Evolutionary conservation across 1,140 invertebrate species (phyloP), one percentile per base, ranked within the genome.

Genomic region (Drosophila kepulauana): DNA sequence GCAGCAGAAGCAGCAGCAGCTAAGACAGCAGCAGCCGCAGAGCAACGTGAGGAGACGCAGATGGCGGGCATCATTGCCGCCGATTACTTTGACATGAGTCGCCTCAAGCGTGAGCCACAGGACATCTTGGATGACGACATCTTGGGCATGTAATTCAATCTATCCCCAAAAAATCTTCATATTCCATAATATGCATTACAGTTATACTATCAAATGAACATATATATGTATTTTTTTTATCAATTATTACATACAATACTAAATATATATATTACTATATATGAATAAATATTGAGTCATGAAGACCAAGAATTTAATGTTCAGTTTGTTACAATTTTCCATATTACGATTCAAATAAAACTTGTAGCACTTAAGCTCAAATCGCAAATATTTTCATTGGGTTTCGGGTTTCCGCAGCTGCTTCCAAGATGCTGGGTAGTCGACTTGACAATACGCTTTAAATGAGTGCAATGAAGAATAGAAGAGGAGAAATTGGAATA

Each of bases 51-150:
- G 8, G 15, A 67, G 1, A 10, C 64, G 1, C 61, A 79, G 45
- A 82, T 46, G 3, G 82, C 82, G 1, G 79, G 79, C 76, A 79
- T 66, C 8, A 87, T 87, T 54, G 82, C 79, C 5, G 82, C 82
- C 15, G 82, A 87, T 25, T 77, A 87, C 16, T 87, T 79, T 3
- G 56, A 71, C 5, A 52, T 87, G 41, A 41, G 38, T 33, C 52
- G 48, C 35, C 49, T 86, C 0, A 86, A 86, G 51, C 82, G 75
- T 1, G 82, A 86, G 61, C 82, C 82, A 0, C 54, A 63, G 64
- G 79, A 87, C 35, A n/a, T n/a, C 6, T 11, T 49, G 13, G 81
- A 85, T 2, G 79, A 73, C 11, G 68, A 66, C 2, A 67, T 87
- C 15, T 15, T 87, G 48, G 82, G 82, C 49, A 79, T 87, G 8